Evolutionary conservation across 1,140 invertebrate genomes (phyloP).

Genomic region (Pomacea maculata): DNA sequence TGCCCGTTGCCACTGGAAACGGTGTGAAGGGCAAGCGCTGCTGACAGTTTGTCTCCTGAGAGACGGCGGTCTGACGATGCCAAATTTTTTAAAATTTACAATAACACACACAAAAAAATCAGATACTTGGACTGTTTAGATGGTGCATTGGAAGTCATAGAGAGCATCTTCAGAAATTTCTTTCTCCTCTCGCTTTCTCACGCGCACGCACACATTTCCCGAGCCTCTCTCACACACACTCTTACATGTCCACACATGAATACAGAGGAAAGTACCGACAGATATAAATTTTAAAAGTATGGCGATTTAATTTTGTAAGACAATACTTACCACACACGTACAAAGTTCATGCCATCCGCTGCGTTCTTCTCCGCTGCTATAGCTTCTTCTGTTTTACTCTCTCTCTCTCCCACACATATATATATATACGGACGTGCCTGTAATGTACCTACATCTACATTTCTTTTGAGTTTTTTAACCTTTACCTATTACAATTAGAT

Average conservation of each 20-base stretch:
- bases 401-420: neutral
- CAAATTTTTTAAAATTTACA: no score
- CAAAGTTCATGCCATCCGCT: neutral
- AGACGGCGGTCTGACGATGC: neutral
- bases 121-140: no score
- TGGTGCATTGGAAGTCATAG: no score
- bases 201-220: neutral
- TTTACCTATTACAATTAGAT: no score
- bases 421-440: no score
- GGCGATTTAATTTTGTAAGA: no score
- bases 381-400: neutral
- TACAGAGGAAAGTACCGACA: neutral
- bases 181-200: neutral
- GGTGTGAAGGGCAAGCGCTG: conserved; percentile 18
- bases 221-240: neutral
- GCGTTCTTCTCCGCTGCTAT: neutral
- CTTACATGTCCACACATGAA: neutral
- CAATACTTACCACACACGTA: no score
- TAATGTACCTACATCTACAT: no score
- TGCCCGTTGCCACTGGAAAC: conserved; percentile 20
- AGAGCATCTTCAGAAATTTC: no score
- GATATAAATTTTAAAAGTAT: neutral
- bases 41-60: conserved; percentile 12
- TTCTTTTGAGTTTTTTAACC: no score
- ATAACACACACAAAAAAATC: no score